phyloP scores from a whole-genome alignment of 2,888 invertebrate species.

The Caenorhabditis panamensis region DNA sequence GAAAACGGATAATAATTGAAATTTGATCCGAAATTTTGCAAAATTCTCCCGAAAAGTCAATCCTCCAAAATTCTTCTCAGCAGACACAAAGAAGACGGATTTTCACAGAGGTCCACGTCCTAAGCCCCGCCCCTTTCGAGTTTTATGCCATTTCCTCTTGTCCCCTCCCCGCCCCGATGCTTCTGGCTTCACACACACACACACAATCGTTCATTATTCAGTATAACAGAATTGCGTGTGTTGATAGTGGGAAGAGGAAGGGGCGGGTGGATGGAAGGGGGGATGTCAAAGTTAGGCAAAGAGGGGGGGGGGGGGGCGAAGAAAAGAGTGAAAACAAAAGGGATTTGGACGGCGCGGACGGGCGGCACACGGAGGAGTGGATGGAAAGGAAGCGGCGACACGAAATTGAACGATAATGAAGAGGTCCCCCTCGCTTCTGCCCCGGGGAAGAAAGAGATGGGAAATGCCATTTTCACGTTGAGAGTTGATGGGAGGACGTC shows the following conservation, averaged over 20 bases:
- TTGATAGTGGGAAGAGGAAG: slow-evolving; percentile 7
- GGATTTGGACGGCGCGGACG: slow-evolving; percentile 28
- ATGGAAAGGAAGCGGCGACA: slow-evolving; percentile 12
- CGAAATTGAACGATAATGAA: slow-evolving; percentile 57
- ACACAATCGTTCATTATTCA: slow-evolving; percentile 52
- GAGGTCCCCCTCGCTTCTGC: slow-evolving; percentile 16
- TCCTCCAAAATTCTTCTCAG: too few species aligned
- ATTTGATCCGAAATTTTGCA: slow-evolving; percentile 18
- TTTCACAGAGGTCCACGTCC: too few species aligned
- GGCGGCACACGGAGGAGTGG: slow-evolving; percentile 27
- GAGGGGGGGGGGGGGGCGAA: slow-evolving; percentile 14
- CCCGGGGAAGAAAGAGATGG: not conserved
- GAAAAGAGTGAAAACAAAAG: slow-evolving; percentile 47
- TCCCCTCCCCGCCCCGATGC: not conserved
- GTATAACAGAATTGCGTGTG: slow-evolving; percentile 29
- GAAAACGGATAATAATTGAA: slow-evolving; percentile 60
- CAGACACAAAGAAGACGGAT: not conserved
- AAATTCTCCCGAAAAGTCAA: not conserved
- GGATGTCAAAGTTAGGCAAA: slow-evolving; percentile 43
- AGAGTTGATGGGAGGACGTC: not conserved
- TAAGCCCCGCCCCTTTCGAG: slow-evolving; percentile 19
- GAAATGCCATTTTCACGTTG: slow-evolving; percentile 5
- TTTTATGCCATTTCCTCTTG: not conserved
- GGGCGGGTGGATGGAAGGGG: slow-evolving; percentile 1
- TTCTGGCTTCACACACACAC: too few species aligned